A percentile compares a stretch with the other conserved stretches of the same genome.
These are phyloP conservation scores for Eublepharis macularius DNA, from an alignment of 2,113 vertebrate species.

Conservation along the genomic window DNA sequence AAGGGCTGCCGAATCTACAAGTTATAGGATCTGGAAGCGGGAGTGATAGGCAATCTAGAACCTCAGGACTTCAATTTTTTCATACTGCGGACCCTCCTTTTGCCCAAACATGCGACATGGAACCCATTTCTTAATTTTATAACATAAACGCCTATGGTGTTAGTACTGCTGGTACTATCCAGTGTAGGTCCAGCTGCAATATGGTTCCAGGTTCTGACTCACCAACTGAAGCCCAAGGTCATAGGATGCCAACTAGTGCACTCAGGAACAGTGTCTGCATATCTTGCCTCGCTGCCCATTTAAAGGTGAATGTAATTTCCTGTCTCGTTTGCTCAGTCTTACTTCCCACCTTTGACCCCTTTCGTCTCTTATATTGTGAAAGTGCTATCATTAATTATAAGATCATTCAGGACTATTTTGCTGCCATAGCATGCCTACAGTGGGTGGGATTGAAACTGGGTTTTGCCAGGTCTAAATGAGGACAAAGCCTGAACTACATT, in stretches of 20 bases:
- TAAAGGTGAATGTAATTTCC: neutral
- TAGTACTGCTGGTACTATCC: too few species aligned
- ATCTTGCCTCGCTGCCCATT: neutral
- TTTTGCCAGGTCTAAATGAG: neutral
- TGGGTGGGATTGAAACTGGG: neutral
- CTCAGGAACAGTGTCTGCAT: neutral
- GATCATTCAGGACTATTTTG: neutral
- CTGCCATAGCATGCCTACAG: neutral
- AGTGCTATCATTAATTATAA: neutral
- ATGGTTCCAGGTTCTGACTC: too few species aligned
- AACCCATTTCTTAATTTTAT: too few species aligned
- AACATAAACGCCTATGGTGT: too few species aligned
- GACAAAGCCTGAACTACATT: too few species aligned
- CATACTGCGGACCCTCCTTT: too few species aligned
- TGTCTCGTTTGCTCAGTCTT: neutral
- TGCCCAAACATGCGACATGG: too few species aligned
- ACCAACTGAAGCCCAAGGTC: neutral
- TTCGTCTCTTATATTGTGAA: neutral
- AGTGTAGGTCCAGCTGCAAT: too few species aligned
- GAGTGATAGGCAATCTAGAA: too few species aligned
- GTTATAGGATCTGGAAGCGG: neutral
- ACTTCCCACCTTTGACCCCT: neutral
- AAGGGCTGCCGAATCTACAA: neutral
- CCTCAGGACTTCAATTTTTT: too few species aligned
- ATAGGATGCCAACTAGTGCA: neutral